Evolutionary conservation across 2,113 vertebrate species (phyloP).

Genomic region (Cyanistes caeruleus): DNA sequence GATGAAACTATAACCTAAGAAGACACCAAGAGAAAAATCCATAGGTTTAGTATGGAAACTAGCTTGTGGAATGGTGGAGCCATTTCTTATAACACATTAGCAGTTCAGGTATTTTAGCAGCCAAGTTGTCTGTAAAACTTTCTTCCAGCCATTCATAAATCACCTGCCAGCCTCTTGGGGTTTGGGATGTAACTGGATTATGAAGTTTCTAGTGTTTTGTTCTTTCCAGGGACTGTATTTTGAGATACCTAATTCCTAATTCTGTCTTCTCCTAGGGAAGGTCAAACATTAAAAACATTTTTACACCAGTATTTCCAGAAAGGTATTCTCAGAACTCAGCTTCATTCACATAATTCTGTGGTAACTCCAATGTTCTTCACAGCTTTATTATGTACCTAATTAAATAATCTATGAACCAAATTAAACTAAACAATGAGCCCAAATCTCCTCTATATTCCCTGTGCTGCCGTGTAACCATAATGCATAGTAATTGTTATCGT

Average conservation of each 20-base stretch:
- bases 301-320: not conserved
- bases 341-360: not conserved
- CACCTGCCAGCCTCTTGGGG: accelerated
- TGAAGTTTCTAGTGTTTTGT: not conserved
- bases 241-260: not conserved
- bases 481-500: not conserved
- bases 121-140: not conserved
- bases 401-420: not conserved
- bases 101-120: not conserved
- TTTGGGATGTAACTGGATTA: not conserved
- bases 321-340: not conserved
- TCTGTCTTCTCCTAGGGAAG: accelerated
- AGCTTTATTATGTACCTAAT: not conserved
- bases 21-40: not conserved
- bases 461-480: not conserved
- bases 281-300: not conserved
- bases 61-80: not conserved
- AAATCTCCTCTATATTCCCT: not conserved
- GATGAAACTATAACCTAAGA: not conserved
- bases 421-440: not conserved
- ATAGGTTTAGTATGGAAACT: not conserved
- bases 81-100: not conserved
- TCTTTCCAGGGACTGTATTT: not conserved
- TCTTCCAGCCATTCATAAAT: not conserved
- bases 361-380: not conserved